Percentiles rank a stretch among this genome's conserved stretches.
These are phyloP conservation scores for Liolophura sinensis DNA, from an alignment of 1,140 invertebrate species.

Conservation along the genomic window DNA sequence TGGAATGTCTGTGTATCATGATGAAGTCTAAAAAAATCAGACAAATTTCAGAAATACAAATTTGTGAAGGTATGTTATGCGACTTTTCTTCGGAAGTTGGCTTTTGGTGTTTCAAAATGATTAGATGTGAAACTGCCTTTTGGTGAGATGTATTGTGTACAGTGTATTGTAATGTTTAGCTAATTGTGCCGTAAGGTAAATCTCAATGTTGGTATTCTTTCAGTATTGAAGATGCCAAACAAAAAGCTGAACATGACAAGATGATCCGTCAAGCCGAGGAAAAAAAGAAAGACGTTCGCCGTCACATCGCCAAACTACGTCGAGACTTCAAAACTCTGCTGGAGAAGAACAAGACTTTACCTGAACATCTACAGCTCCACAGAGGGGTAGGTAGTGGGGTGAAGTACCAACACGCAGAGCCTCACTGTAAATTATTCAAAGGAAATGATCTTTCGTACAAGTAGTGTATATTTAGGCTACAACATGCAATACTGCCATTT, in stretches of 20 bases:
- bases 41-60: no score
- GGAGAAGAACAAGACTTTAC: constrained; percentile 52
- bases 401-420: no score
- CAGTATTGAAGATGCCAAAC: constrained; percentile 72
- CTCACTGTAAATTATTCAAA: no score
- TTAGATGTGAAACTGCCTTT: neutral
- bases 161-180: neutral
- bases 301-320: constrained; percentile 51
- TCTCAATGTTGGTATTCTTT: constrained; percentile 23
- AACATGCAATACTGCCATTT: no score
- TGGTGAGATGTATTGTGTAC: no score
- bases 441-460: no score
- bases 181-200: neutral
- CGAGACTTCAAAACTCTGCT: constrained; percentile 52
- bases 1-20: no score
- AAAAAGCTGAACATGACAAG: constrained; percentile 65
- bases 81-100: neutral
- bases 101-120: neutral
- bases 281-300: constrained; percentile 59
- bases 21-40: no score
- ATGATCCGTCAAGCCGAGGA: constrained; percentile 64
- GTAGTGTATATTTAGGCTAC: no score
- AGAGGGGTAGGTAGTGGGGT: constrained; percentile 36
- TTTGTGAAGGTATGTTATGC: no score
- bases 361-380: constrained; percentile 45